phyloP scores from a whole-genome alignment of 64 coral and sea anemone species.

The Montipora capricornis region DNA sequence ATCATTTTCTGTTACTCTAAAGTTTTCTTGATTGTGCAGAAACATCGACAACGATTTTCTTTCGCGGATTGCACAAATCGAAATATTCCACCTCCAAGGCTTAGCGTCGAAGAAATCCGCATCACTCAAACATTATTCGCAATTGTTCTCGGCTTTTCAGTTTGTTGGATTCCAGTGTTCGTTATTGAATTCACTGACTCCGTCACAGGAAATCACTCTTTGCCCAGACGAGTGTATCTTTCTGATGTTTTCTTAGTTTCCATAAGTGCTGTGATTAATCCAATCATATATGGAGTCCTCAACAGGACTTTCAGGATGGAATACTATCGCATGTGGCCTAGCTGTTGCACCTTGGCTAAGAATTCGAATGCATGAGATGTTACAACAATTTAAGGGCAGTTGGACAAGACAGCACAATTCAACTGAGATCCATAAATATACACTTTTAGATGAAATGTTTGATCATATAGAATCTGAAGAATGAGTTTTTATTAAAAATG shows the following conservation, averaged over 20 bases:
- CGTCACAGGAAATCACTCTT: conserved; percentile 7
- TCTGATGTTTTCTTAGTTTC: conserved; percentile 70
- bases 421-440: no score
- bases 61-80: neutral
- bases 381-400: neutral
- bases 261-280: conserved; percentile 72
- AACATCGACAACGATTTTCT: conserved; percentile 23
- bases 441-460: no score
- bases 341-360: neutral
- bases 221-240: conserved; percentile 77
- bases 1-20: conserved; percentile 53
- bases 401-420: neutral
- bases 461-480: neutral
- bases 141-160: conserved; percentile 70
- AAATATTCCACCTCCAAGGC: neutral
- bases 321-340: conserved; percentile 40
- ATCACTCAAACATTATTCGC: conserved; percentile 77
- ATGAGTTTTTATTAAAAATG: no score
- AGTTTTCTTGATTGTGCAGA: conserved; percentile 27
- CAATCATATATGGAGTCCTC: conserved; percentile 84
- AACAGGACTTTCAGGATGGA: conserved; percentile 70
- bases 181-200: conserved; percentile 77
- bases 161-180: conserved; percentile 82
- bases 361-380: neutral
- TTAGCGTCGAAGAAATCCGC: conserved; percentile 81